Evolutionary conservation across 2,113 vertebrate genomes (phyloP).

Genomic region (Morone saxatilis): DNA sequence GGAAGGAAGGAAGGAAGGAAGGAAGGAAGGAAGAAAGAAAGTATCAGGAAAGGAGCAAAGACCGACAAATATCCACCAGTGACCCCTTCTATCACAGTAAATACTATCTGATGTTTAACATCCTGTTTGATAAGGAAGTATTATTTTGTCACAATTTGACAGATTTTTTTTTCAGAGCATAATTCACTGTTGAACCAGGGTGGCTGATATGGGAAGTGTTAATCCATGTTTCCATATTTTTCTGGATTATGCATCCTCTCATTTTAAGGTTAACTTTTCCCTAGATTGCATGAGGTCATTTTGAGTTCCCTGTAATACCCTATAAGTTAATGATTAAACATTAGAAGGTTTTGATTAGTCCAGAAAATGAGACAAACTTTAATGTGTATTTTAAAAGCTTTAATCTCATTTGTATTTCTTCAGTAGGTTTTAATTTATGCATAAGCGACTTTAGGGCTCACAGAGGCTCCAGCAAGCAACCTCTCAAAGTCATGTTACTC

Average conservation of each 20-base stretch:
- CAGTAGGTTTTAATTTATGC: not conserved
- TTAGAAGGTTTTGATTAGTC: not conserved
- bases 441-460: not conserved
- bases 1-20: constrained; percentile 35
- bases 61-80: not conserved
- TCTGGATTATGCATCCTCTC: not conserved
- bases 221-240: not conserved
- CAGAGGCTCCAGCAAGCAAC: not conserved
- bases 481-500: not conserved
- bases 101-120: constrained; percentile 47
- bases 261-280: not conserved
- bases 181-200: not conserved
- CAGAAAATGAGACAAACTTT: not conserved
- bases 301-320: not conserved
- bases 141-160: constrained; percentile 2
- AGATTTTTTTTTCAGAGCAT: not conserved
- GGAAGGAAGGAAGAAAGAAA: constrained; percentile 23
- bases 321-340: not conserved
- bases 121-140: constrained; percentile 41
- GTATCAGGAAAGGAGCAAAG: not conserved
- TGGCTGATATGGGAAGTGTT: not conserved
- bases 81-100: not conserved
- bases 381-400: not conserved
- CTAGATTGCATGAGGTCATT: not conserved
- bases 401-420: not conserved